phyloP scores from a whole-genome alignment of 2,888 invertebrate species.

The Oscheius sp. region DNA sequence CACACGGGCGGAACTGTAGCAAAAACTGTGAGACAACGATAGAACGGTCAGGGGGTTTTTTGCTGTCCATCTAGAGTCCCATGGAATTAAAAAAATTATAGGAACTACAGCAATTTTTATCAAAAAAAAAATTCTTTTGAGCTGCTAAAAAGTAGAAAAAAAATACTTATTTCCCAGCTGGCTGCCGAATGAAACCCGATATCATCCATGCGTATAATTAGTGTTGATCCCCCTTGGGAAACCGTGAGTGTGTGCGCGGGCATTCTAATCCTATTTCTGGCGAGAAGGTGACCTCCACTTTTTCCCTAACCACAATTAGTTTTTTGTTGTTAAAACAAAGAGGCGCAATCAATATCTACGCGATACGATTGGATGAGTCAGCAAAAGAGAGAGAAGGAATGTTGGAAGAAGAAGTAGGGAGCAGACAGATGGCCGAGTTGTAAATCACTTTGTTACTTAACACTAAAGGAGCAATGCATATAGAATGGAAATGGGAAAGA shows the following conservation, averaged over 20 bases:
- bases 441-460: slow-evolving; percentile 30
- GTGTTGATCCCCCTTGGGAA: slow-evolving; percentile 20
- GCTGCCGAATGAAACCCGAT: slow-evolving; percentile 25
- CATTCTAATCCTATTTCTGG: slow-evolving; percentile 10
- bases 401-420: slow-evolving; percentile 16
- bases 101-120: no score
- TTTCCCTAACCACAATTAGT: slow-evolving; percentile 10
- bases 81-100: no score
- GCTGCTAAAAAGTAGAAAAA: not conserved
- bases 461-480: slow-evolving; percentile 6
- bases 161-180: slow-evolving; percentile 3
- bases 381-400: not conserved
- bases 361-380: slow-evolving; percentile 24
- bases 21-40: no score
- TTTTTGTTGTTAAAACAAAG: no score
- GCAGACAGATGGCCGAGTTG: slow-evolving; percentile 16
- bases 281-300: slow-evolving; percentile 16
- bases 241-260: slow-evolving; percentile 1
- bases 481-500: slow-evolving; percentile 6
- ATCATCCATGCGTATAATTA: slow-evolving; percentile 21
- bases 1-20: no score
- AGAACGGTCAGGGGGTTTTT: no score
- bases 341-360: slow-evolving; percentile 19
- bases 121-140: no score
- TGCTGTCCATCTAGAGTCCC: no score